A percentile compares a stretch with the other conserved stretches of the same genome.
Conservation (phyloP, 1,140 invertebrate species). For the Rhopalosiphum maidis region DNA sequence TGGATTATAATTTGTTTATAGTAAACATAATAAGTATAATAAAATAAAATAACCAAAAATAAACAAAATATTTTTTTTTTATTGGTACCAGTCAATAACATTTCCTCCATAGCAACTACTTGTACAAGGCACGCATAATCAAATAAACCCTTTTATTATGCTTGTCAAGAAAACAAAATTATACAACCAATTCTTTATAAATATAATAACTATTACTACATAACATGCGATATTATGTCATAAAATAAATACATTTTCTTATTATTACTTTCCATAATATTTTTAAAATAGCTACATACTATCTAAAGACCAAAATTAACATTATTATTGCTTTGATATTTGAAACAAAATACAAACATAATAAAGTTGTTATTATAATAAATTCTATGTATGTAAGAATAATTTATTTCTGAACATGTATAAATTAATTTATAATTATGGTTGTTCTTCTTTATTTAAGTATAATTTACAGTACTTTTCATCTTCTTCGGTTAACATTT, state of each 20-base stretch:
- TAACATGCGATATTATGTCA: conserved; percentile 36
- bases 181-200: conserved; percentile 24
- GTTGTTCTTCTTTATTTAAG: conserved; percentile 60
- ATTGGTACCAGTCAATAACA: conserved; percentile 51
- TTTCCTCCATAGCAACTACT: conserved; percentile 29
- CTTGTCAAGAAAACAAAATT: conserved; percentile 21
- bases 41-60: conserved; percentile 4
- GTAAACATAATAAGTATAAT: background rate
- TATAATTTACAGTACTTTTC: conserved; percentile 60
- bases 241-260: conserved; percentile 10
- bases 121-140: conserved; percentile 53
- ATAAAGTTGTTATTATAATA: background rate
- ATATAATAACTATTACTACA: conserved; percentile 14
- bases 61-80: background rate
- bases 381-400: background rate
- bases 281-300: background rate
- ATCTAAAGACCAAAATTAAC: background rate
- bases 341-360: background rate
- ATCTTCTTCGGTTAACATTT: conserved; percentile 60
- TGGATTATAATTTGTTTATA: background rate
- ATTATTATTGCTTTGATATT: background rate
- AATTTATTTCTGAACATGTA: background rate
- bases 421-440: conserved; percentile 30
- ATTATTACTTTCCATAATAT: background rate
- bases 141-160: conserved; percentile 27